A percentile compares a stretch with the other conserved stretches of the same genome.
Conservation (phyloP, 2,797 vertebrate species). For the Coregonus sp. region DNA sequence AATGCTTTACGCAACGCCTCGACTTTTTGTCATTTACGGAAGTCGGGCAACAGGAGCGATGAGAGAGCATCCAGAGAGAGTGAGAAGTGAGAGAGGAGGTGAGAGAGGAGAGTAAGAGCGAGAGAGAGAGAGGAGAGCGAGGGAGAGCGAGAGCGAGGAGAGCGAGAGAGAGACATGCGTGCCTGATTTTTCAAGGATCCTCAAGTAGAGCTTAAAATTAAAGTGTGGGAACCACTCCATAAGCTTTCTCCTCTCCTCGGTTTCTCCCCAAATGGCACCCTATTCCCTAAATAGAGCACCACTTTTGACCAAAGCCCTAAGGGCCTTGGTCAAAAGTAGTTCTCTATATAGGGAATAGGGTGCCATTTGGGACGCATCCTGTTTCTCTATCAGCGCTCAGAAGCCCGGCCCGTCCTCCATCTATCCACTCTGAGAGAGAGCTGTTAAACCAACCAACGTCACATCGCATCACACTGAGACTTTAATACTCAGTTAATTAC, state of each 20-base stretch:
- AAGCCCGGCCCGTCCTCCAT: slow-evolving; percentile 41
- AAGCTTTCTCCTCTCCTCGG: slow-evolving; percentile 13
- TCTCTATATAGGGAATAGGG: not conserved
- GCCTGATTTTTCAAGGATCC: slow-evolving; percentile 21
- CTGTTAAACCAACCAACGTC: slow-evolving; percentile 20
- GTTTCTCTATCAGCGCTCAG: slow-evolving; percentile 38
- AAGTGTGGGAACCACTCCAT: slow-evolving; percentile 33
- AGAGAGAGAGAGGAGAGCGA: not conserved
- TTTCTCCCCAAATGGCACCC: not conserved
- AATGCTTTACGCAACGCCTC: slow-evolving; percentile 2
- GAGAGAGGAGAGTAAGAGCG: slow-evolving; percentile 1
- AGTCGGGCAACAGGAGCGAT: not conserved
- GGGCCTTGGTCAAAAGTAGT: too few relatives aligned
- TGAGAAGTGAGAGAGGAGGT: too few relatives aligned
- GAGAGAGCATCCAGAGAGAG: not conserved
- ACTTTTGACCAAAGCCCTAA: too few relatives aligned
- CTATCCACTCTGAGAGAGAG: slow-evolving; percentile 41
- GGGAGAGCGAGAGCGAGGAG: too few relatives aligned
- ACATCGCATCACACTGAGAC: slow-evolving; percentile 25
- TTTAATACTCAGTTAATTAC: slow-evolving; percentile 72
- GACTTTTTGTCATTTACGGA: slow-evolving; percentile 3
- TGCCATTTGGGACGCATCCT: not conserved
- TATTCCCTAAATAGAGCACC: not conserved
- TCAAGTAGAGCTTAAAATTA: slow-evolving; percentile 17
- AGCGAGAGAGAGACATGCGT: slow-evolving; percentile 9